Evolutionary conservation across 2,113 vertebrate species (phyloP).

Genomic region (Cololabis saira): DNA sequence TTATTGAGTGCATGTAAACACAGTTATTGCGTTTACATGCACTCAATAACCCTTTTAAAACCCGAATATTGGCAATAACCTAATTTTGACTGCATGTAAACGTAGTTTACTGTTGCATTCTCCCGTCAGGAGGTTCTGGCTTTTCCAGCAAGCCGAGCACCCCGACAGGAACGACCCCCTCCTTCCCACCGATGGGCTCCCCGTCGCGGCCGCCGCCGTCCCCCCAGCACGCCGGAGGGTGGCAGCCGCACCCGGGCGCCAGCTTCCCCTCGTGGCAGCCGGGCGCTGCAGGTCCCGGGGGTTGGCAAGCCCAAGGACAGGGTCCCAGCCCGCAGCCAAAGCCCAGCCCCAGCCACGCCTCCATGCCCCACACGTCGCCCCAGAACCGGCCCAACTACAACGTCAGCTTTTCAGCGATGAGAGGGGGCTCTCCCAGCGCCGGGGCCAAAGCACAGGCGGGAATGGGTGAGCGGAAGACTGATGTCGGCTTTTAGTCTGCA

Average conservation of each 20-base stretch:
- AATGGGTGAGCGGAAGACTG: constrained; percentile 81
- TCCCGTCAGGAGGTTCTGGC: constrained; percentile 84
- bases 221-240: constrained; percentile 87
- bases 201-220: constrained; percentile 91
- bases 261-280: constrained; percentile 75
- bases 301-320: constrained; percentile 85
- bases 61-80: too few species aligned
- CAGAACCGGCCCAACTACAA: constrained; percentile 98
- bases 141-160: constrained; percentile 97
- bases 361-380: constrained; percentile 89
- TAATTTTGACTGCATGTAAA: too few species aligned
- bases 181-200: constrained; percentile 89
- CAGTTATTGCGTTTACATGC: too few species aligned
- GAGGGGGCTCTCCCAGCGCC: constrained; percentile 81
- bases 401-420: constrained; percentile 88
- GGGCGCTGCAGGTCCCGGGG: constrained; percentile 51
- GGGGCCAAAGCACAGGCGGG: constrained; percentile 81
- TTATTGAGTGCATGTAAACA: too few species aligned
- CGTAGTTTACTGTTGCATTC: not conserved
- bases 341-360: constrained; percentile 79
- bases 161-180: constrained; percentile 90
- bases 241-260: constrained; percentile 82
- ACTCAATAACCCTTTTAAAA: too few species aligned
- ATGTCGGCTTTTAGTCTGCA: too few species aligned
- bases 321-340: constrained; percentile 71